Conservation (phyloP, 2,888 invertebrate genomes). For the Thymelicus lineola region DNA sequence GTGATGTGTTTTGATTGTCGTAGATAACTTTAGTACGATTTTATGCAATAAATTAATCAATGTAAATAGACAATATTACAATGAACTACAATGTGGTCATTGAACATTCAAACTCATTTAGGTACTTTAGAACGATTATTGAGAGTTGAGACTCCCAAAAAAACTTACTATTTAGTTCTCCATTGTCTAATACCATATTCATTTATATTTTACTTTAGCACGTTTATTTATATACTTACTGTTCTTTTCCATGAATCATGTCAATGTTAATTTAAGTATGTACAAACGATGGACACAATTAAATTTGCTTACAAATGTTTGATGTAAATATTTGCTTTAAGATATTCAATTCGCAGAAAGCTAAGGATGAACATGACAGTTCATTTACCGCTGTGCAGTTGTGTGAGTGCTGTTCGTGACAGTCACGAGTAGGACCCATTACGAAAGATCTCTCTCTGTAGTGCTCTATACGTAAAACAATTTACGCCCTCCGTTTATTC, state of each 20-base stretch:
- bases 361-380: constrained; percentile 18
- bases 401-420: constrained; percentile 23
- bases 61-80: constrained; percentile 22
- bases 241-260: too few species aligned
- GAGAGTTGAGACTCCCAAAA: not conserved
- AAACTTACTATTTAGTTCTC: not conserved
- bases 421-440: constrained; percentile 15
- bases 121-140: not conserved
- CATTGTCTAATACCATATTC: not conserved
- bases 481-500: constrained; percentile 21
- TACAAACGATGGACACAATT: too few species aligned
- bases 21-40: constrained; percentile 33
- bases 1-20: constrained; percentile 57
- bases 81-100: not conserved
- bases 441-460: constrained; percentile 23
- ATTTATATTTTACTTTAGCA: not conserved
- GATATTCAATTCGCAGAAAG: constrained; percentile 6
- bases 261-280: too few species aligned
- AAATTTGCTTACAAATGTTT: too few species aligned
- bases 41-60: constrained; percentile 18
- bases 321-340: too few species aligned
- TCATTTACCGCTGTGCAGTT: constrained; percentile 13
- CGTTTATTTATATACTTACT: not conserved
- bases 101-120: not conserved
- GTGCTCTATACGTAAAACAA: constrained; percentile 26